These are phyloP conservation scores for Natator depressus DNA, from an alignment of 2,113 vertebrate genomes.

Conservation along the genomic window DNA sequence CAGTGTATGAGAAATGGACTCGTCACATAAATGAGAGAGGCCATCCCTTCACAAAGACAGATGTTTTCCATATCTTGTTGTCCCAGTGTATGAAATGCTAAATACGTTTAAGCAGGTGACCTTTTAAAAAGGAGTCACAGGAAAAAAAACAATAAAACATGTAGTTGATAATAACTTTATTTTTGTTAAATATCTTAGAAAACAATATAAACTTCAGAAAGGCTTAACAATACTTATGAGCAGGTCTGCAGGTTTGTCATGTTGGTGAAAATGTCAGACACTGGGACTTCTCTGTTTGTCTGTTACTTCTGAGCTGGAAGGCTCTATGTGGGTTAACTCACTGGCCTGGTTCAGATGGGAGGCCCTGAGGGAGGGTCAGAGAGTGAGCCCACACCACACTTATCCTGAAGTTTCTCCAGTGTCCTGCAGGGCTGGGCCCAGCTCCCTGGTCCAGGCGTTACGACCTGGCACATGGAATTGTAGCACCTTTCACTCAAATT, in stretches of 20 bases:
- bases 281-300: background rate
- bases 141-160: background rate
- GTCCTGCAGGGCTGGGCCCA: background rate
- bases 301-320: background rate
- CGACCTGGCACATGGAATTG: background rate
- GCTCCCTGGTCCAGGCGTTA: background rate
- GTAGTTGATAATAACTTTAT: background rate
- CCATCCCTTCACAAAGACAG: background rate
- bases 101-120: background rate
- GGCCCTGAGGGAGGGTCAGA: background rate
- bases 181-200: background rate
- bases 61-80: background rate
- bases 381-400: background rate
- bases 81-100: background rate
- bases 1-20: background rate
- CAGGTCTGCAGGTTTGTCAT: background rate
- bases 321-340: background rate
- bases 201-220: background rate
- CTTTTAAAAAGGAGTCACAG: background rate
- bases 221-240: rapidly evolving
- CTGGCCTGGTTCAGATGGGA: background rate
- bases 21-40: background rate
- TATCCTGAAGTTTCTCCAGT: background rate
- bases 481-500: background rate
- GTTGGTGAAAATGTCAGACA: background rate